phyloP scores from a whole-genome alignment of 2,888 invertebrate genomes.

The Ametastegia equiseti region DNA sequence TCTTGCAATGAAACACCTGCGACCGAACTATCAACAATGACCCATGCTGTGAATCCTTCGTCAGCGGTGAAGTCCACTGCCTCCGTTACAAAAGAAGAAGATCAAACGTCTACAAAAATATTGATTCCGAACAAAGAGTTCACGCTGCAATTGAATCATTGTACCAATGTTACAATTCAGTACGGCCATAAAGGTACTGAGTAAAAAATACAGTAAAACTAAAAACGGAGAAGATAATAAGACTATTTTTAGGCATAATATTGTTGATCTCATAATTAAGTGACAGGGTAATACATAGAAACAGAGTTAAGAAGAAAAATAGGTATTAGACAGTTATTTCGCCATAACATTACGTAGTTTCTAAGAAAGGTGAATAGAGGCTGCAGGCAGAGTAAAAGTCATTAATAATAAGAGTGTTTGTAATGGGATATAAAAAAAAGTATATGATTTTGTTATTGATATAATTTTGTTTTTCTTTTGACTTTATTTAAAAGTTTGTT shows the following conservation, averaged over 20 bases:
- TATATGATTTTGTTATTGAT: not conserved
- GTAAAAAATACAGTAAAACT: not conserved
- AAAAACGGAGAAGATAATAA: not conserved
- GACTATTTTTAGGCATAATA: not conserved
- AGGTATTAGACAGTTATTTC: no score
- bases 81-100: not conserved
- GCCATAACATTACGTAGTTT: no score
- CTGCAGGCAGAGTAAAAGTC: not conserved
- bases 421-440: not conserved
- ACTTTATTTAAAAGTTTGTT: no score
- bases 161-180: constrained; percentile 17
- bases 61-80: not conserved
- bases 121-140: constrained; percentile 18
- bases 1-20: constrained; percentile 43
- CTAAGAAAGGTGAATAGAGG: no score
- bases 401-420: not conserved
- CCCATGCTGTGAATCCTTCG: not conserved
- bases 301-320: no score
- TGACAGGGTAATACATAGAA: no score
- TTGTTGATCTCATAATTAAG: not conserved
- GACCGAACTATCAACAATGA: not conserved
- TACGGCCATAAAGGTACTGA: not conserved
- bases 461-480: no score
- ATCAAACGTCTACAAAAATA: constrained; percentile 2
- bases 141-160: not conserved